Percentiles rank a stretch among this genome's conserved stretches.
These are phyloP conservation scores for Syrphus vitripennis DNA, from an alignment of 2,888 invertebrate genomes.

Conservation along the genomic window DNA sequence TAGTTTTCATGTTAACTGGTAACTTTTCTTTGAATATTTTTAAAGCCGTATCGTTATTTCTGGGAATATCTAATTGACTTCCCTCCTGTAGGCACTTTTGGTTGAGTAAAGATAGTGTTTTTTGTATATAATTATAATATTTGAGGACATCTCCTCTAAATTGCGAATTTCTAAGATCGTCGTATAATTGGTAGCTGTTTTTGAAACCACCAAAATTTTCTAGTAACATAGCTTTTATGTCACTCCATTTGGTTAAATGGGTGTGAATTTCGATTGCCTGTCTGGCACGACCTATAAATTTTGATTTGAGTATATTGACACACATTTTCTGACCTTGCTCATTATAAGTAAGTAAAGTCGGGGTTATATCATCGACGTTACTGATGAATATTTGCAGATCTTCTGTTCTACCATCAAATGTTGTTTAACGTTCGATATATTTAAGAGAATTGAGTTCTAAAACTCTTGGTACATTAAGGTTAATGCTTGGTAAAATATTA, in stretches of 20 bases:
- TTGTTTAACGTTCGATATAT: slow-evolving; percentile 10
- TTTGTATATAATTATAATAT: slow-evolving; percentile 6
- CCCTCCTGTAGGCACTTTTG: slow-evolving; percentile 28
- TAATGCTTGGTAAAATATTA: not conserved
- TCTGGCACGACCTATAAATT: not conserved
- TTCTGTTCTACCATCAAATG: slow-evolving; percentile 30
- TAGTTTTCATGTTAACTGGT: slow-evolving; percentile 12
- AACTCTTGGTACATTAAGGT: not conserved
- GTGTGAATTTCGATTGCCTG: slow-evolving; percentile 10
- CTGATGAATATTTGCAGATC: slow-evolving; percentile 23
- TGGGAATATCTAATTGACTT: slow-evolving; percentile 9
- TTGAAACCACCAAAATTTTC: slow-evolving; percentile 23
- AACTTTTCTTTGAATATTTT: not conserved
- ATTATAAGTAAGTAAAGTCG: slow-evolving; percentile 6
- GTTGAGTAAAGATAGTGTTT: not conserved
- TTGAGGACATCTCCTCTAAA: too few species aligned
- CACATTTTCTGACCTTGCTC: not conserved
- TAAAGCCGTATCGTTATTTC: not conserved
- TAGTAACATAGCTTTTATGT: slow-evolving; percentile 26
- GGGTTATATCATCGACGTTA: slow-evolving; percentile 29
- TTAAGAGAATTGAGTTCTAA: slow-evolving; percentile 21
- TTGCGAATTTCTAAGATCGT: not conserved
- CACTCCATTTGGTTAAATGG: slow-evolving; percentile 7
- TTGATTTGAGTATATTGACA: not conserved
- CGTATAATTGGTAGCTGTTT: not conserved